A percentile compares a stretch with the other conserved stretches of the same genome.
phyloP scores from a whole-genome alignment of 2,797 vertebrate genomes.

The Sparidentex hasta region DNA sequence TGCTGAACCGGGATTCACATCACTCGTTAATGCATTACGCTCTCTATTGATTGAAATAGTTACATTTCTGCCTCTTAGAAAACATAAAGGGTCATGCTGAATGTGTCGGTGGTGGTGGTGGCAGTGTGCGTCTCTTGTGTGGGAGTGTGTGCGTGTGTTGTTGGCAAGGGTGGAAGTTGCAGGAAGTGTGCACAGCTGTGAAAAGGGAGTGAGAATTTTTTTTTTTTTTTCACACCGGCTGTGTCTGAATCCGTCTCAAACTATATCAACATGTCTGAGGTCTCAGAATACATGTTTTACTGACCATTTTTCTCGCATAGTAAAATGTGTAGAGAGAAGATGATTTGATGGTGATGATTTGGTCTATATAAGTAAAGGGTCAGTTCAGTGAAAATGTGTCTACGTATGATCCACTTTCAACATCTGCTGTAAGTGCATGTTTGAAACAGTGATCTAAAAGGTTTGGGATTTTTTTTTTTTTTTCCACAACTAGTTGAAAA shows the following conservation, averaged over 20 bases:
- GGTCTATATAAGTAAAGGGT: neutral
- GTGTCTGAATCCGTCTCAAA: too few species aligned
- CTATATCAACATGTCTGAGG: neutral
- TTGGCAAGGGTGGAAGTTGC: neutral
- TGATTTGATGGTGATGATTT: slow-evolving; percentile 1
- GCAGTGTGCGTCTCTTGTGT: neutral
- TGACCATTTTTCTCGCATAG: neutral
- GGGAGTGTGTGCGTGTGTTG: too few species aligned
- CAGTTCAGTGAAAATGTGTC: neutral
- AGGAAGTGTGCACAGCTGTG: neutral
- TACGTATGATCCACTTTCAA: neutral
- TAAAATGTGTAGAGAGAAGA: neutral
- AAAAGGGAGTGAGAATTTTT: neutral
- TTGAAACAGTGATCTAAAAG: slow-evolving; percentile 26
- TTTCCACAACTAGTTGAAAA: slow-evolving; percentile 41
- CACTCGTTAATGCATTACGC: neutral
- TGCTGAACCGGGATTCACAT: neutral
- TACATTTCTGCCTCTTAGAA: neutral
- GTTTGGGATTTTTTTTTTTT: slow-evolving; percentile 19
- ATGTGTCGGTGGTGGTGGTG: too few species aligned
- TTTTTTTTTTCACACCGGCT: too few species aligned
- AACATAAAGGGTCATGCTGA: neutral
- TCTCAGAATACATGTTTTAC: neutral
- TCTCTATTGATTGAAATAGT: neutral
- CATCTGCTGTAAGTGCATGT: neutral